Conservation (phyloP, 2,113 vertebrate genomes). For the Synodontis membranacea region DNA sequence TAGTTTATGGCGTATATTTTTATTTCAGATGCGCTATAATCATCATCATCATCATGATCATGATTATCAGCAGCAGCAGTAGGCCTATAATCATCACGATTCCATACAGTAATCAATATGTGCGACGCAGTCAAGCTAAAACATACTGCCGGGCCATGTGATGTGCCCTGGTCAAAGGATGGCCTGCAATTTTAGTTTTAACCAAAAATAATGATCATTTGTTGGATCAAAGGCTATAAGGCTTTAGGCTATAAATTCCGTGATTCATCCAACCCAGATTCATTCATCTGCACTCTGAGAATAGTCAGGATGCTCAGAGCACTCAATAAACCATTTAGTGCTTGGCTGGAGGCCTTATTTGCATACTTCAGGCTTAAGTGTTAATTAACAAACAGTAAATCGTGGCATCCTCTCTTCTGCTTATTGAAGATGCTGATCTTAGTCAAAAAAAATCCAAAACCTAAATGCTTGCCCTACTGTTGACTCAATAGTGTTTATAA, state of each 20-base stretch:
- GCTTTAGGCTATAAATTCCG: neutral
- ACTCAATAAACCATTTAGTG: conserved; percentile 18
- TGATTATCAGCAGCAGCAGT: too few species aligned
- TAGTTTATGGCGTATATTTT: conserved; percentile 4
- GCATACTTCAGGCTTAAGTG: neutral
- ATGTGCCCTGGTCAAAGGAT: neutral
- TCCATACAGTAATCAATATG: neutral
- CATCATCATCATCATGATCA: too few species aligned
- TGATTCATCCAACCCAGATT: neutral
- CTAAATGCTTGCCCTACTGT: neutral
- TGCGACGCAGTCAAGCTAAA: neutral
- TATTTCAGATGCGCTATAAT: neutral
- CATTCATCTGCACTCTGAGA: neutral
- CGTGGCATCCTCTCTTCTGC: neutral
- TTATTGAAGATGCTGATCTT: neutral
- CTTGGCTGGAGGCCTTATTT: neutral
- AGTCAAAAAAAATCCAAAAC: neutral
- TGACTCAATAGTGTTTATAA: neutral
- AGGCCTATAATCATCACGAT: neutral
- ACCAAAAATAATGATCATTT: neutral
- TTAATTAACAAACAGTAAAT: conserved; percentile 7
- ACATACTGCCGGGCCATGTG: neutral
- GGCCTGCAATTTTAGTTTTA: neutral
- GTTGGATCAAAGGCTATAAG: neutral
- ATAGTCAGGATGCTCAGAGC: neutral